phyloP scores from a whole-genome alignment of 92 coral and sea anemone species.

The Epizoanthus rinbou region DNA sequence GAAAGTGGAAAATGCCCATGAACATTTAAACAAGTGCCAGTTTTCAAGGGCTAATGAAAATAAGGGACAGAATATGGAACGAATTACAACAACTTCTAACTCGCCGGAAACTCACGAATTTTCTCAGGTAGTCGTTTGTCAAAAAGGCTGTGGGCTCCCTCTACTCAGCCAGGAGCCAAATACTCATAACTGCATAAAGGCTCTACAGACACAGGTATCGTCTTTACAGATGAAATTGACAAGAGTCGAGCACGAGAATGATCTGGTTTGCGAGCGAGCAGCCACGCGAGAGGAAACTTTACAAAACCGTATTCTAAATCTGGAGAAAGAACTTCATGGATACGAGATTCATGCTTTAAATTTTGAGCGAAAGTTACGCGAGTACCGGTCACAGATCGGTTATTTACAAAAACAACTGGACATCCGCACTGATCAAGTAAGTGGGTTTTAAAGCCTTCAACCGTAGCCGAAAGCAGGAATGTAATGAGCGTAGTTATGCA shows the following conservation, averaged over 20 bases:
- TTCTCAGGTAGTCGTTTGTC: slow-evolving; percentile 91
- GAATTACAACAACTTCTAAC: slow-evolving; percentile 51
- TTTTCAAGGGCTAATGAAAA: slow-evolving; percentile 70
- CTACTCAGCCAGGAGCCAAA: slow-evolving; percentile 74
- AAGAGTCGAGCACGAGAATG: slow-evolving; percentile 92
- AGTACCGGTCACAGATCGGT: slow-evolving; percentile 93
- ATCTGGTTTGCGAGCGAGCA: slow-evolving; percentile 80
- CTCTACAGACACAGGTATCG: slow-evolving; percentile 90
- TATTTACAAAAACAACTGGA: slow-evolving; percentile 81
- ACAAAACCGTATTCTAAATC: slow-evolving; percentile 92
- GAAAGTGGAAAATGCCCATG: slow-evolving; percentile 73
- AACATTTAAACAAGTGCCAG: slow-evolving; percentile 89
- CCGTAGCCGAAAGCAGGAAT: slow-evolving; percentile 48
- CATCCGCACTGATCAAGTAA: slow-evolving; percentile 86
- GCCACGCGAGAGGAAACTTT: slow-evolving; percentile 87
- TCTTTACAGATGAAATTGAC: slow-evolving; percentile 95
- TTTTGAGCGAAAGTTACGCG: slow-evolving; percentile 89
- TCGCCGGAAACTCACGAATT: slow-evolving; percentile 85
- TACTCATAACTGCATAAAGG: slow-evolving; percentile 92
- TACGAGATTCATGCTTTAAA: slow-evolving; percentile 95
- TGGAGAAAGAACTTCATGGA: slow-evolving; percentile 92
- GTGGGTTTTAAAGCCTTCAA: slow-evolving; percentile 53
- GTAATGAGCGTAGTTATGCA: slow-evolving; percentile 47
- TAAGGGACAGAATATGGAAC: slow-evolving; percentile 83
- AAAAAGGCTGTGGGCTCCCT: slow-evolving; percentile 97